Evolutionary conservation across 2,113 vertebrate species (phyloP), one percentile per base, ranked within the genome.

Genomic region (Etheostoma spectabile): DNA sequence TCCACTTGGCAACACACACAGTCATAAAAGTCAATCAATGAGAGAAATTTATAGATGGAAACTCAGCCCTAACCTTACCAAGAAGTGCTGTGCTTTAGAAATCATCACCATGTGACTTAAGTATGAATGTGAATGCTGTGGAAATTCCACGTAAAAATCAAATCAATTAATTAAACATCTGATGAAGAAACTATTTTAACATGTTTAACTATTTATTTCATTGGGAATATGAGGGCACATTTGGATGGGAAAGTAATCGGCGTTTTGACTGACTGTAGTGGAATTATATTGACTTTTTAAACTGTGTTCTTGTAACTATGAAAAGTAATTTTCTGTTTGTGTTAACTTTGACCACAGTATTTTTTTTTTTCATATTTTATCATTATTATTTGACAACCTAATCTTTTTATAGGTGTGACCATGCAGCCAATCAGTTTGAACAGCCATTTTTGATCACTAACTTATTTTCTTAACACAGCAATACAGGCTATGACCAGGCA

Each of bases 41-140:
- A 21, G 19, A 33, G 15, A 61, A 45, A 77, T 87, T 86, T 89
- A 89, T 73, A 77, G 78, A 60, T 81, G 83, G 85, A 92, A 87
- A 89, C 64, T 74, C 49, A 51, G 57, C 1, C 21, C 52, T 42
- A 55, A 80, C 61, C 52, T 72, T 35, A 66, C 48, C 42, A 7
- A 81, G 52, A 69, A 48, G 62, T 42, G 19, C 56, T 81, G 81
- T 63, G 73, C 52, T 89, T 82, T 77, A 73, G 45, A 88, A 83
- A 83, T 91, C 66, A 77, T 38, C 2, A 56, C 35, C 48, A 35
- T 73, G 68, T 11, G 35, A 75, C 74, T 74, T 24, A 56, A 69
- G 45, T 59, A 30, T 48, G 19, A 7, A 1, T 55, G 38, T 67
- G 22, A 80, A 15, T 59, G 24, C 59, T 51, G 16, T 22, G 65